Conservation (phyloP, 2,797 vertebrate genomes). For the Crocodylus rhombifer region DNA sequence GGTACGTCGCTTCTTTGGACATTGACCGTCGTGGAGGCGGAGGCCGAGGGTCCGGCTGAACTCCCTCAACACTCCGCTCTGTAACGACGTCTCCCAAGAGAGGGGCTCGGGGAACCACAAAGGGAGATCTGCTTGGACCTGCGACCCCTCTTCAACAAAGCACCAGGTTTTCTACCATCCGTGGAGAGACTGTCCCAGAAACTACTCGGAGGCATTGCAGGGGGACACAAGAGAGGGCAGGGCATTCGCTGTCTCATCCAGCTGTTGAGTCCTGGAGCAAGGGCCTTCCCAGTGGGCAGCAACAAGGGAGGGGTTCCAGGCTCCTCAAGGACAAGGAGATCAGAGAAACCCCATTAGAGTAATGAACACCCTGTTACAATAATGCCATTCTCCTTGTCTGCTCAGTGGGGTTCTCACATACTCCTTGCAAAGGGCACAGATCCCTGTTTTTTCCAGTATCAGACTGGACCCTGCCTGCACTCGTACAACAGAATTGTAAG, state of each 20-base stretch:
- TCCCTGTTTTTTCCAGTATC: rapidly evolving
- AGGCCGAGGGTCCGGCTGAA: background rate
- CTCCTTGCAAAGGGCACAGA: background rate
- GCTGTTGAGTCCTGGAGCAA: background rate
- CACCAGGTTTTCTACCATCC: background rate
- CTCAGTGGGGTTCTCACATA: background rate
- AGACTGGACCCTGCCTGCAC: background rate
- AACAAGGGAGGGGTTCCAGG: background rate
- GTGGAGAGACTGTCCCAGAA: background rate
- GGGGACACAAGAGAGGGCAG: background rate
- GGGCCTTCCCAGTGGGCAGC: rapidly evolving
- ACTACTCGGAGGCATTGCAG: background rate
- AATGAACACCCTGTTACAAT: rapidly evolving
- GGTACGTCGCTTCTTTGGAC: slow-evolving; percentile 77
- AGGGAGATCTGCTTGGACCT: background rate
- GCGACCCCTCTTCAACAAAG: background rate
- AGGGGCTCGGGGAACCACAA: background rate
- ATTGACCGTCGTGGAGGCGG: slow-evolving; percentile 59
- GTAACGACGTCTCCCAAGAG: background rate
- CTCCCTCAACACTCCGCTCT: slow-evolving; percentile 1
- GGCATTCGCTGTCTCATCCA: background rate
- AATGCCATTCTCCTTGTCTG: rapidly evolving
- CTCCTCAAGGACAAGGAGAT: background rate
- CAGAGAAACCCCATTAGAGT: background rate
- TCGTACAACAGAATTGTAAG: background rate